phyloP scores from a whole-genome alignment of 1,140 invertebrate species.

The Sesamia nonagrioides region DNA sequence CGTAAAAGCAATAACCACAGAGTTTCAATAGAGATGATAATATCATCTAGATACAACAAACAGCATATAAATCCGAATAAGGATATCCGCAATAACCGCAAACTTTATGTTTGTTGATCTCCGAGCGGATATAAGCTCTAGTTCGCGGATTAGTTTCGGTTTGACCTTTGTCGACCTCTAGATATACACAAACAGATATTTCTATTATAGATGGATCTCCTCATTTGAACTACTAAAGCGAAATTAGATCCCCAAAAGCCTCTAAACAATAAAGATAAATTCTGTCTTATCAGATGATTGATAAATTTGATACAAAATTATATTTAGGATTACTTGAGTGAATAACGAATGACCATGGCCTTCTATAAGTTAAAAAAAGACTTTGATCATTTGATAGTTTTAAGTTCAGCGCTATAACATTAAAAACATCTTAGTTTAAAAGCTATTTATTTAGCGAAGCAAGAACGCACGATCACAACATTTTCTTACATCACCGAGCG shows the following conservation, averaged over 20 bases:
- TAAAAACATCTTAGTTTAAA: not conserved
- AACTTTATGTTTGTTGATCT: slow-evolving; percentile 33
- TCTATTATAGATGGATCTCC: not conserved
- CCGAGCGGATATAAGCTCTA: slow-evolving; percentile 22
- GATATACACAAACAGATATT: not conserved
- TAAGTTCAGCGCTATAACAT: not conserved
- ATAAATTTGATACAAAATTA: too few species aligned
- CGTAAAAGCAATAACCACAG: not conserved
- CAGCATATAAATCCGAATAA: slow-evolving; percentile 21
- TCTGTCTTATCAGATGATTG: too few species aligned
- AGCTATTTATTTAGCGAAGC: not conserved
- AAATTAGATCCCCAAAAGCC: too few species aligned
- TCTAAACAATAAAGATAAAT: too few species aligned
- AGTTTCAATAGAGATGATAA: not conserved
- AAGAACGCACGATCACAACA: not conserved
- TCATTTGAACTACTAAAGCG: too few species aligned
- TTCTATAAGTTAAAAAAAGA: not conserved
- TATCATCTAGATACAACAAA: slow-evolving; percentile 1
- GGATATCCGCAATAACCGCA: slow-evolving; percentile 40
- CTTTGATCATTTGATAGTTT: not conserved
- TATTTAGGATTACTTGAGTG: too few species aligned
- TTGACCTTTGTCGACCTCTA: not conserved
- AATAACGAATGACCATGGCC: not conserved
- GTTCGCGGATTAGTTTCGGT: slow-evolving; percentile 25
- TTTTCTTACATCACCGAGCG: not conserved